Percentiles rank a stretch among this genome's conserved stretches.
Evolutionary conservation across 2,113 vertebrate species (phyloP).

Genomic region (Melanostigma gelatinosum): DNA sequence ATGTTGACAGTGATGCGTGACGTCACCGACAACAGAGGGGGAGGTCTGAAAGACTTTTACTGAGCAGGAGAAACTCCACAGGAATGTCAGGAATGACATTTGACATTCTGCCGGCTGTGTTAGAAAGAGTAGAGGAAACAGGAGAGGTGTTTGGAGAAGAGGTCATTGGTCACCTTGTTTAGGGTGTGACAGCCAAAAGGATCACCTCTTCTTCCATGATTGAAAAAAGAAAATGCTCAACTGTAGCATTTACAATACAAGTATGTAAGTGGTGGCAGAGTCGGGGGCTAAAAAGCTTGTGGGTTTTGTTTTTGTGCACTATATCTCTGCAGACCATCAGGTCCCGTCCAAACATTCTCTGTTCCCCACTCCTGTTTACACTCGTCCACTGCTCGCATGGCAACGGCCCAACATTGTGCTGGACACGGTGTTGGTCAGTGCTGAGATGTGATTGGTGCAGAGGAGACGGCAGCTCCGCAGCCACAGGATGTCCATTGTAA

Average conservation of each 20-base stretch:
- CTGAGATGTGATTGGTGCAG: conserved; percentile 48
- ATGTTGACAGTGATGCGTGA: background rate
- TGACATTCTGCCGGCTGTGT: conserved; percentile 4
- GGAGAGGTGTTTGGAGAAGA: background rate
- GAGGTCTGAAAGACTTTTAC: background rate
- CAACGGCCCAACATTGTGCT: conserved; percentile 42
- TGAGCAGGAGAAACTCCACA: conserved; percentile 7
- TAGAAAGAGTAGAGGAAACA: background rate
- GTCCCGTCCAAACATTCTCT: conserved; percentile 46
- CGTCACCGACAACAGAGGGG: background rate
- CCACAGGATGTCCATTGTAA: conserved; percentile 65
- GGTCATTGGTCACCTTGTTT: background rate
- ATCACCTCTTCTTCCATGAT: background rate
- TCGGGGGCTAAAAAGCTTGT: background rate
- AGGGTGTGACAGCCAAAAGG: background rate
- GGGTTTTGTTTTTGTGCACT: background rate
- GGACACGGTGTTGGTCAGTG: conserved; percentile 29
- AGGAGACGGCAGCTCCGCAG: conserved; percentile 26
- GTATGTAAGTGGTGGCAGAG: background rate
- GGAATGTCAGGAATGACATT: conserved; percentile 27
- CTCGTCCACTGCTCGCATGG: conserved; percentile 38
- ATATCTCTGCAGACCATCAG: conserved; percentile 40
- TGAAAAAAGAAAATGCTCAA: background rate
- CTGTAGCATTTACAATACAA: background rate
- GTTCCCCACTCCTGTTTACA: conserved; percentile 51